Evolutionary conservation across 2,113 vertebrate species (phyloP).

Genomic region (Gobiocypris rarus): DNA sequence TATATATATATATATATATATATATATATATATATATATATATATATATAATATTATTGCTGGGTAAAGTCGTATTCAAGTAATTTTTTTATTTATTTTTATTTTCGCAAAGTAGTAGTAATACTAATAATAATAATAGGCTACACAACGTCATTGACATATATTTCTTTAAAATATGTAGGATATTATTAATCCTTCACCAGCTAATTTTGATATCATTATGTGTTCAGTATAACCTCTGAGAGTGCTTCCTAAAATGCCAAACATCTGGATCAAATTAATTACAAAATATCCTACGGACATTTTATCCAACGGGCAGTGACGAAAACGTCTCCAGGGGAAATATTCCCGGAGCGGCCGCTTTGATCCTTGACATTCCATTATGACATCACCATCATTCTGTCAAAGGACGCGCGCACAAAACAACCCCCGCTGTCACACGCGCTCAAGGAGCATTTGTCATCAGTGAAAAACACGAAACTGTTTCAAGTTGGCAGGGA

Average conservation of each 20-base stretch:
- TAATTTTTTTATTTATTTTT: too few relatives aligned
- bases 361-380: conserved; percentile 12
- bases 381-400: conserved; percentile 24
- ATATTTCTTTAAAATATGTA: too few relatives aligned
- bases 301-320: background rate
- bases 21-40: too few relatives aligned
- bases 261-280: background rate
- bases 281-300: background rate
- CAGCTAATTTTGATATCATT: too few relatives aligned
- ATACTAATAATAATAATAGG: too few relatives aligned
- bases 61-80: too few relatives aligned
- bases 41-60: too few relatives aligned
- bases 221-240: too few relatives aligned
- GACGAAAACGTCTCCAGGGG: background rate
- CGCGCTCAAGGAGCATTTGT: conserved; percentile 42
- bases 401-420: conserved; percentile 17
- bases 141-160: too few relatives aligned
- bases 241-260: background rate
- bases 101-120: too few relatives aligned
- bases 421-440: conserved; percentile 35
- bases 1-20: too few relatives aligned
- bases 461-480: conserved; percentile 18
- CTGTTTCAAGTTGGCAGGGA: conserved; percentile 33
- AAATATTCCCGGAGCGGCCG: background rate
- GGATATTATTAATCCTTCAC: too few relatives aligned